phyloP scores from a whole-genome alignment of 2,797 vertebrate genomes.

The Squalus acanthias region DNA sequence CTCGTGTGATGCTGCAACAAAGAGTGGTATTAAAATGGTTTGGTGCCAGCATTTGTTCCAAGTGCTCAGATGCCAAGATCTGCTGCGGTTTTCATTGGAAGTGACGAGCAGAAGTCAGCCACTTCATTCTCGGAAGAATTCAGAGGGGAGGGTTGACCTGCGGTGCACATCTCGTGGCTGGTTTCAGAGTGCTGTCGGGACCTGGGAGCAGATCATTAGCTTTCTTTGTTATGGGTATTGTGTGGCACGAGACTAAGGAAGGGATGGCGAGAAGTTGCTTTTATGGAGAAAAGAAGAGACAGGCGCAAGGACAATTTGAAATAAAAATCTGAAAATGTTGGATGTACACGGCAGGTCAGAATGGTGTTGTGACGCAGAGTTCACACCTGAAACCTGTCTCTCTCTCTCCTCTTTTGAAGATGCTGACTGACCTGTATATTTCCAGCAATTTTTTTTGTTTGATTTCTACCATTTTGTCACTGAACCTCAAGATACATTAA shows the following conservation, averaged over 20 bases:
- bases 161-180: background rate
- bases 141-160: background rate
- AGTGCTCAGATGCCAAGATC: background rate
- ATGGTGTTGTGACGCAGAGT: background rate
- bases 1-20: background rate
- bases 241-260: background rate
- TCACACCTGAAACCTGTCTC: background rate
- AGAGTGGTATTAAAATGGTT: background rate
- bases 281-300: background rate
- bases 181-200: background rate
- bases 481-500: background rate
- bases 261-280: background rate
- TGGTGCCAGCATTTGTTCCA: background rate
- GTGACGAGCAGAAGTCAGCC: background rate
- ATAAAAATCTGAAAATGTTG: background rate
- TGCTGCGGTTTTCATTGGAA: background rate
- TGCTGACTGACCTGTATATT: background rate
- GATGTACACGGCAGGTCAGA: background rate
- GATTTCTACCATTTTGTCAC: background rate
- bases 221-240: background rate
- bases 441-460: background rate
- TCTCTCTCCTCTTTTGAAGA: background rate
- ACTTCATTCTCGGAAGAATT: background rate
- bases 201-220: background rate
- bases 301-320: background rate